These are phyloP conservation scores for Melanargia galathea DNA, from an alignment of 2,888 invertebrate species.

Conservation along the genomic window DNA sequence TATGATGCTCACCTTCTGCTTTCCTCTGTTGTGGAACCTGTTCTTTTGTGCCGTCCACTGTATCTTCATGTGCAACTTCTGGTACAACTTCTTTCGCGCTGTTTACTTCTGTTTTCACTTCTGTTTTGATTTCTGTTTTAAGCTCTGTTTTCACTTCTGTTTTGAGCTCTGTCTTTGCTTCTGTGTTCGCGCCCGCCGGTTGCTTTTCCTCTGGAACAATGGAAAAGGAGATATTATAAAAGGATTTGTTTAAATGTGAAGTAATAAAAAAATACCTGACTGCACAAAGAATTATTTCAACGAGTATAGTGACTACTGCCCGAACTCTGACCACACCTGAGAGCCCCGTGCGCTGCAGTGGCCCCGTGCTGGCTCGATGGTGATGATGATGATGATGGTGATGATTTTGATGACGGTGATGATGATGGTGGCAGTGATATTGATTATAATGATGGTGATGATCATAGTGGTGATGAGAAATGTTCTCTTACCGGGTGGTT, in stretches of 20 bases:
- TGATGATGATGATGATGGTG: too few relatives aligned
- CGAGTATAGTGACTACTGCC: too few relatives aligned
- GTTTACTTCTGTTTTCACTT: slow-evolving; percentile 43
- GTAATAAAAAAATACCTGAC: too few relatives aligned
- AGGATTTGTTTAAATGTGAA: too few relatives aligned
- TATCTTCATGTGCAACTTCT: slow-evolving; percentile 26
- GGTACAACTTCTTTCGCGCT: slow-evolving; percentile 35
- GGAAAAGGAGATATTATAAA: neutral
- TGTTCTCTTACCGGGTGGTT: slow-evolving; percentile 39
- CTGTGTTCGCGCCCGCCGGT: slow-evolving; percentile 7
- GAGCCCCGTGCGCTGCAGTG: too few relatives aligned
- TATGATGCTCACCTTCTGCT: slow-evolving; percentile 42
- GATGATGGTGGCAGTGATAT: too few relatives aligned
- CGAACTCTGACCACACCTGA: too few relatives aligned
- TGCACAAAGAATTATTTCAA: too few relatives aligned
- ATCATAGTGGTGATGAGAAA: neutral
- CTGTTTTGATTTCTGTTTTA: slow-evolving; percentile 39
- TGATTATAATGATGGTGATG: neutral
- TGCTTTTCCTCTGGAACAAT: slow-evolving; percentile 40
- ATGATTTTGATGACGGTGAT: too few relatives aligned
- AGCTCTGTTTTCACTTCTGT: slow-evolving; percentile 36
- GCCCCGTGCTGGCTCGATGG: too few relatives aligned
- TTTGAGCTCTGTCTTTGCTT: slow-evolving; percentile 45
- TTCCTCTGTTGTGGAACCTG: slow-evolving; percentile 35
- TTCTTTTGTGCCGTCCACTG: slow-evolving; percentile 41